phyloP scores from a whole-genome alignment of 2,797 vertebrate species.

The Sebastes steindachneri region DNA sequence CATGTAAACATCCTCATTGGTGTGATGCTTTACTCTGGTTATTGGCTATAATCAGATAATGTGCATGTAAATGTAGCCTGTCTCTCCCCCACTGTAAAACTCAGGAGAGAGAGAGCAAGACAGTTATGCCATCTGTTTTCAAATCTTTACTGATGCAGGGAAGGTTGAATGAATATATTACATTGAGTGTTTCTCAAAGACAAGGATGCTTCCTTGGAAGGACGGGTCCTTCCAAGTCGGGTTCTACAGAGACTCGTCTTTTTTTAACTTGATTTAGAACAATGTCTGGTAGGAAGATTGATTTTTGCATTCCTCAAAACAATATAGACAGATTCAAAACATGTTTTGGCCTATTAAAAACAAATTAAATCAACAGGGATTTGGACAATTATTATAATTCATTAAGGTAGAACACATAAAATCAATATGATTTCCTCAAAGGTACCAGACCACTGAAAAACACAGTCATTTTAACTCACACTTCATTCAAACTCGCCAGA shows the following conservation, averaged over 20 bases:
- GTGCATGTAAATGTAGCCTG: not conserved
- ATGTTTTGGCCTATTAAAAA: too few species aligned
- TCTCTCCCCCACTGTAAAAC: not conserved
- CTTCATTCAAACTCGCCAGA: not conserved
- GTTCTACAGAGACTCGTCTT: not conserved
- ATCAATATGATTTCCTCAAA: too few species aligned
- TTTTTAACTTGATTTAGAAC: too few species aligned
- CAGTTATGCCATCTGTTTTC: not conserved
- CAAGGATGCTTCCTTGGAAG: not conserved
- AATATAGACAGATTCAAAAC: too few species aligned
- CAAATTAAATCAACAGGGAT: too few species aligned
- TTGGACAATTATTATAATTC: too few species aligned
- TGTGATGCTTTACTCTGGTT: not conserved
- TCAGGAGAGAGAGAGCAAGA: too few species aligned
- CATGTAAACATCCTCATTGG: not conserved
- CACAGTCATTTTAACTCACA: not conserved
- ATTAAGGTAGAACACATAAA: too few species aligned
- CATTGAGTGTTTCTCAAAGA: not conserved
- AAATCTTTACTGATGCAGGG: not conserved
- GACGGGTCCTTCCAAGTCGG: not conserved
- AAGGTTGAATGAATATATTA: too few species aligned
- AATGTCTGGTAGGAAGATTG: too few species aligned
- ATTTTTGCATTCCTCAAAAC: too few species aligned
- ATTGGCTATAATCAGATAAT: conserved; percentile 2
- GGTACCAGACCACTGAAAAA: too few species aligned